phyloP scores from a whole-genome alignment of 2,113 vertebrate genomes.

The Proterorhinus semilunaris region DNA sequence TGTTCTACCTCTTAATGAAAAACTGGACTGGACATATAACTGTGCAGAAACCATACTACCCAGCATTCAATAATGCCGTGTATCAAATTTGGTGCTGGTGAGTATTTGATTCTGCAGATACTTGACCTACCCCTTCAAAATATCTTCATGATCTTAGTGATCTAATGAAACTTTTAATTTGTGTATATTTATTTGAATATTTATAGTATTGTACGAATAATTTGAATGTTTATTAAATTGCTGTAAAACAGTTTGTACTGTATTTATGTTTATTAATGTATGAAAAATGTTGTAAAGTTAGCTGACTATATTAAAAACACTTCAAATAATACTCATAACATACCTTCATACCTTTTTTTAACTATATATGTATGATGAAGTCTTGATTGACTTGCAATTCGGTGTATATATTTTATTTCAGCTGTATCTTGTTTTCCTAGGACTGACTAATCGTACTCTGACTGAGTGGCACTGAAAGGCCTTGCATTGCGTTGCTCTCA shows the following conservation, averaged over 20 bases:
- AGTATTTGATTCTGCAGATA: not conserved
- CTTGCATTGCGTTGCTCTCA: conserved; percentile 58
- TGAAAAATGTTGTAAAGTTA: not conserved
- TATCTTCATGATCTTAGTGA: too few species aligned
- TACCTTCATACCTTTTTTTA: too few species aligned
- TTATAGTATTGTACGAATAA: too few species aligned
- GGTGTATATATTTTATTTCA: not conserved
- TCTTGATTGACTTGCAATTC: too few species aligned
- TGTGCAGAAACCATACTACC: conserved; percentile 83
- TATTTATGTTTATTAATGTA: not conserved
- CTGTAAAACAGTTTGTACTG: not conserved
- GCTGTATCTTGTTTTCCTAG: not conserved
- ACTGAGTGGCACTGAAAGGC: conserved; percentile 43
- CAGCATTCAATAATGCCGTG: conserved; percentile 27
- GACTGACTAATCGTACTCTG: not conserved
- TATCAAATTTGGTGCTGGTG: not conserved
- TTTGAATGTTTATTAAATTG: not conserved
- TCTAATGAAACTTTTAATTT: too few species aligned
- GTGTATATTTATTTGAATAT: too few species aligned
- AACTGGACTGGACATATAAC: conserved; percentile 85
- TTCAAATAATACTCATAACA: too few species aligned
- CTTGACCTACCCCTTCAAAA: too few species aligned
- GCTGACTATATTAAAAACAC: not conserved
- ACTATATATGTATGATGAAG: too few species aligned
- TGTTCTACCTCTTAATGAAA: conserved; percentile 82